These are phyloP conservation scores for Epizoanthus scotinus DNA, from an alignment of 92 coral and sea anemone genomes.

Conservation along the genomic window DNA sequence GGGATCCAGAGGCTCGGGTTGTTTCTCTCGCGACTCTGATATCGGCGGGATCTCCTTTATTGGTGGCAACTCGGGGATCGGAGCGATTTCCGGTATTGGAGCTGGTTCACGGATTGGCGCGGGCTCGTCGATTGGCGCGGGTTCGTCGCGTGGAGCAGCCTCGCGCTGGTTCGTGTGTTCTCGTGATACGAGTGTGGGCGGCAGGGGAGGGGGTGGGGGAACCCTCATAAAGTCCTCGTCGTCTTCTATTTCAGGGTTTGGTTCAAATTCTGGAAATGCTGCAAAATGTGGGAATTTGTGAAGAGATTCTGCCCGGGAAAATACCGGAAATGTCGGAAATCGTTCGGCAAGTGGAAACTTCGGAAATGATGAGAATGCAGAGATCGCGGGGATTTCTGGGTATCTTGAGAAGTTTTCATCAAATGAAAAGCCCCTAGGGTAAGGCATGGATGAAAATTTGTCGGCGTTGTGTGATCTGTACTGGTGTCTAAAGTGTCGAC, in stretches of 20 bases:
- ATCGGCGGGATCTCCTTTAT: slow-evolving; percentile 41
- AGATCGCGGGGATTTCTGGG: slow-evolving; percentile 22
- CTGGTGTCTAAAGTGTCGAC: background rate
- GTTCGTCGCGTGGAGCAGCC: slow-evolving; percentile 23
- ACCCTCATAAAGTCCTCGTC: background rate
- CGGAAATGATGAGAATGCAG: slow-evolving; percentile 20
- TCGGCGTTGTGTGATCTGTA: background rate
- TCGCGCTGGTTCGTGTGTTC: slow-evolving; percentile 35
- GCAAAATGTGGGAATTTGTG: background rate
- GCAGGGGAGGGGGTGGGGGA: slow-evolving; percentile 30
- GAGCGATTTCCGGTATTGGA: slow-evolving; percentile 39
- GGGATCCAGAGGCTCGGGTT: slow-evolving; percentile 22
- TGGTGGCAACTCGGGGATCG: slow-evolving; percentile 32
- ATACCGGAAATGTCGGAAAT: slow-evolving; percentile 20
- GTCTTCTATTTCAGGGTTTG: slow-evolving; percentile 2
- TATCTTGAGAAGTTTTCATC: slow-evolving; percentile 10
- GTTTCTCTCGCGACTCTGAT: slow-evolving; percentile 17
- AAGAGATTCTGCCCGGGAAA: slow-evolving; percentile 8
- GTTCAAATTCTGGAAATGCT: slow-evolving; percentile 12
- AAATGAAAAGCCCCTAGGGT: background rate
- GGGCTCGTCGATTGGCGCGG: slow-evolving; percentile 28
- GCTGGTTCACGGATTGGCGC: slow-evolving; percentile 38
- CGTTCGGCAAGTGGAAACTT: slow-evolving; percentile 4
- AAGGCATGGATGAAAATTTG: background rate
- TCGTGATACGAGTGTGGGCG: slow-evolving; percentile 36